Evolutionary conservation across 2,888 invertebrate species (phyloP).

Genomic region (Archaeoteleia sp.): DNA sequence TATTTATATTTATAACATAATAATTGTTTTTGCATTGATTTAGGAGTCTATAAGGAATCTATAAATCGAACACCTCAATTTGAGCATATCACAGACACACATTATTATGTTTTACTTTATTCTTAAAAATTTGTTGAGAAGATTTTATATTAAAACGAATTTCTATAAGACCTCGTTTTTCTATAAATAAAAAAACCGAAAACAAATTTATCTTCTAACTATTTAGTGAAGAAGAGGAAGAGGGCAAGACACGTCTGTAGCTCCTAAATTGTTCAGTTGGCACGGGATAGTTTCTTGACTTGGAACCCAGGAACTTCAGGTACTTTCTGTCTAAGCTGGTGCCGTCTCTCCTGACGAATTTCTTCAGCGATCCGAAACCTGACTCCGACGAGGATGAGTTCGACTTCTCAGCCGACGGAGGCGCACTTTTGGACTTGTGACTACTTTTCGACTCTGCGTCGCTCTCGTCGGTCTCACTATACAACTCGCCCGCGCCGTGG

Average conservation of each 20-base stretch:
- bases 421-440: slow-evolving; percentile 69
- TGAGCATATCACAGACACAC: slow-evolving; percentile 46
- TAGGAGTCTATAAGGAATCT: too few relatives aligned
- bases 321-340: slow-evolving; percentile 85
- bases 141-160: not conserved
- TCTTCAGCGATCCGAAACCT: slow-evolving; percentile 84
- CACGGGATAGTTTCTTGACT: slow-evolving; percentile 82
- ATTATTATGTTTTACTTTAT: slow-evolving; percentile 25
- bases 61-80: slow-evolving; percentile 11
- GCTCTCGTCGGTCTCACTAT: slow-evolving; percentile 79
- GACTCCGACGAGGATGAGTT: slow-evolving; percentile 29
- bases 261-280: slow-evolving; percentile 88
- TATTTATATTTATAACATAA: not conserved
- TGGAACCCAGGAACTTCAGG: slow-evolving; percentile 77
- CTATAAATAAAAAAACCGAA: not conserved
- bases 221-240: slow-evolving; percentile 48
- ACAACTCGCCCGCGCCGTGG: slow-evolving; percentile 73
- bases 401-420: slow-evolving; percentile 70
- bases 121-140: slow-evolving; percentile 15
- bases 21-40: not conserved
- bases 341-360: slow-evolving; percentile 76
- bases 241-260: slow-evolving; percentile 80
- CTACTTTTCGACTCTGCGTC: slow-evolving; percentile 70
- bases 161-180: too few relatives aligned
- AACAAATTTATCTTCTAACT: slow-evolving; percentile 13